Evolutionary conservation across 2,113 vertebrate genomes (phyloP).

Genomic region (Catharus fuscescens): DNA sequence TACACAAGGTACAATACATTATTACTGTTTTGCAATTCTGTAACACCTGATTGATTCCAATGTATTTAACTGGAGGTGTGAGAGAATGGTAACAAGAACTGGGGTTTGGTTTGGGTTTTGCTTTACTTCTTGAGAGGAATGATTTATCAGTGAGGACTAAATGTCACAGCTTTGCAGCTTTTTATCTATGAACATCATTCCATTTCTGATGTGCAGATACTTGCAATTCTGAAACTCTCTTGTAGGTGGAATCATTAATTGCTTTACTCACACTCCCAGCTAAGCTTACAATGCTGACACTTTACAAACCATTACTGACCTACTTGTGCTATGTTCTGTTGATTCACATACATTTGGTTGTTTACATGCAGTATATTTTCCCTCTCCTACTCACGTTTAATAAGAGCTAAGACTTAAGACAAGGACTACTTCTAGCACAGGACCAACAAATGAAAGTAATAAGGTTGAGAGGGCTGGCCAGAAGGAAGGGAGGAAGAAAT

Average conservation of each 20-base stretch:
- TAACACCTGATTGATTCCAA: not conserved
- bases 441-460: not conserved
- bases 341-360: not conserved
- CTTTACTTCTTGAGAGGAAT: not conserved
- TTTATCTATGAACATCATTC: not conserved
- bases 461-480: not conserved
- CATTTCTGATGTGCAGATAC: not conserved
- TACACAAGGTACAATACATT: not conserved
- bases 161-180: not conserved
- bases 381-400: not conserved
- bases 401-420: not conserved
- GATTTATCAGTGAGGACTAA: not conserved
- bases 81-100: not conserved
- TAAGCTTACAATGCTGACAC: not conserved
- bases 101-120: not conserved
- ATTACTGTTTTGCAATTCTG: not conserved
- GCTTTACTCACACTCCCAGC: not conserved
- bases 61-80: not conserved
- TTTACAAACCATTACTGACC: not conserved
- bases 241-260: not conserved
- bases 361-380: not conserved
- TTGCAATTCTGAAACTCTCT: slow-evolving; percentile 23
- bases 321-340: not conserved
- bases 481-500: not conserved
- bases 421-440: not conserved